Conservation (phyloP, 2,888 invertebrate genomes). For the Phaonia tiefii region DNA sequence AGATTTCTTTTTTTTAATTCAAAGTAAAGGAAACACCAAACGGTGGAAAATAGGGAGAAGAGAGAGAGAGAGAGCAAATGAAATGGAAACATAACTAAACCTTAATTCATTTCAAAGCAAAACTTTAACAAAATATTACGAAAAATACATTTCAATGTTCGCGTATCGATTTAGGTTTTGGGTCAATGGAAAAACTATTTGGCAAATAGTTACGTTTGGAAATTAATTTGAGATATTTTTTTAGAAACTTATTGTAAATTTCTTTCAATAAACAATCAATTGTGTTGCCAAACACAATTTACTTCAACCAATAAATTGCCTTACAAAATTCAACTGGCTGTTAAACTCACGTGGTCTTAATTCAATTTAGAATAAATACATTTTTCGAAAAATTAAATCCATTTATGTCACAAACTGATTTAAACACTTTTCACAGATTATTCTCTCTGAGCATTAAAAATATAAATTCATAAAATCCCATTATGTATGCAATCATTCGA, state of each 20-base stretch:
- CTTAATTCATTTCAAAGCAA: background rate
- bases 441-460: background rate
- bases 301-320: too few relatives aligned
- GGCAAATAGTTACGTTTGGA: background rate
- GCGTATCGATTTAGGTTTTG: conserved; percentile 42
- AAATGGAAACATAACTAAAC: conserved; percentile 11
- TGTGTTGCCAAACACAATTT: too few relatives aligned
- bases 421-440: background rate
- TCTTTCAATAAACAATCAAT: too few relatives aligned
- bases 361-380: too few relatives aligned
- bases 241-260: background rate
- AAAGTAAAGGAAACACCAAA: background rate
- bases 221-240: conserved; percentile 1
- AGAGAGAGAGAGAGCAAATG: too few relatives aligned
- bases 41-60: background rate
- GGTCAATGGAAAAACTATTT: conserved; percentile 53
- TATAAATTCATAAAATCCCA: conserved; percentile 15
- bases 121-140: conserved; percentile 22
- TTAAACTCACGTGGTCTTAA: too few relatives aligned
- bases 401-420: too few relatives aligned
- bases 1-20: background rate
- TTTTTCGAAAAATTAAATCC: too few relatives aligned
- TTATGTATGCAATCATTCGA: conserved; percentile 30
- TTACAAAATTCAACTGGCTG: too few relatives aligned
- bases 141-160: conserved; percentile 2